A percentile compares a stretch with the other conserved stretches of the same genome.
These are phyloP conservation scores for Xyliphius kryptos DNA, from an alignment of 2,113 vertebrate genomes.

Conservation along the genomic window DNA sequence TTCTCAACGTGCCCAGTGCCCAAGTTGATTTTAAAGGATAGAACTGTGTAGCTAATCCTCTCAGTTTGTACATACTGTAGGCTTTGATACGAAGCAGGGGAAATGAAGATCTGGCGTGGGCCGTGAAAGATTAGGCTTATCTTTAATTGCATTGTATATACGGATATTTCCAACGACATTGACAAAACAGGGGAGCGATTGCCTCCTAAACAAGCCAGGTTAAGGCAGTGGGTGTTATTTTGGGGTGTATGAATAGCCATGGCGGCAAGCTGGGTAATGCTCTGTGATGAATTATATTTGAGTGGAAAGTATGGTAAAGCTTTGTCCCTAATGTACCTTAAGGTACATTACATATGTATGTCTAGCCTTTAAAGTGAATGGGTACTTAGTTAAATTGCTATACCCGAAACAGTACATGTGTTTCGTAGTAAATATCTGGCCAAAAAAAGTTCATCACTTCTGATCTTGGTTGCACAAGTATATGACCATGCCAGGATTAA, in stretches of 20 bases:
- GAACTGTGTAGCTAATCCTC: conserved; percentile 37
- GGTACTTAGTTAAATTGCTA: too few species aligned
- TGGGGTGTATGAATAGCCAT: background rate
- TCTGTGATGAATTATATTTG: conserved; percentile 14
- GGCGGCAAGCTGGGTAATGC: conserved; percentile 29
- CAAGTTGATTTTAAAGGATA: conserved; percentile 30
- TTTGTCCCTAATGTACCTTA: conserved; percentile 18
- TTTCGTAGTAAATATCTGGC: too few species aligned
- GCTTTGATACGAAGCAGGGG: conserved; percentile 26
- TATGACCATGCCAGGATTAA: too few species aligned
- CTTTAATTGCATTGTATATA: conserved; percentile 48
- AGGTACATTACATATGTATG: too few species aligned
- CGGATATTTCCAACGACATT: conserved; percentile 41
- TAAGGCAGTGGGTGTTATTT: conserved; percentile 10
- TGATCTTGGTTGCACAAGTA: too few species aligned
- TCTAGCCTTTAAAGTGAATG: too few species aligned
- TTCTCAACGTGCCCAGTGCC: conserved; percentile 19
- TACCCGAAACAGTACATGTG: too few species aligned
- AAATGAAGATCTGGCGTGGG: conserved; percentile 38
- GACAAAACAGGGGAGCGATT: conserved; percentile 32
- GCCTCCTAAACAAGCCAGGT: conserved; percentile 28
- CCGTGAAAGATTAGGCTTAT: conserved; percentile 43
- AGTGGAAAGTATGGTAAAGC: background rate
- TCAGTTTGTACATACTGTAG: conserved; percentile 26
- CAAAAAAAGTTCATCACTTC: too few species aligned